Evolutionary conservation across 2,113 vertebrate species (phyloP).

Genomic region (Tichodroma muraria): DNA sequence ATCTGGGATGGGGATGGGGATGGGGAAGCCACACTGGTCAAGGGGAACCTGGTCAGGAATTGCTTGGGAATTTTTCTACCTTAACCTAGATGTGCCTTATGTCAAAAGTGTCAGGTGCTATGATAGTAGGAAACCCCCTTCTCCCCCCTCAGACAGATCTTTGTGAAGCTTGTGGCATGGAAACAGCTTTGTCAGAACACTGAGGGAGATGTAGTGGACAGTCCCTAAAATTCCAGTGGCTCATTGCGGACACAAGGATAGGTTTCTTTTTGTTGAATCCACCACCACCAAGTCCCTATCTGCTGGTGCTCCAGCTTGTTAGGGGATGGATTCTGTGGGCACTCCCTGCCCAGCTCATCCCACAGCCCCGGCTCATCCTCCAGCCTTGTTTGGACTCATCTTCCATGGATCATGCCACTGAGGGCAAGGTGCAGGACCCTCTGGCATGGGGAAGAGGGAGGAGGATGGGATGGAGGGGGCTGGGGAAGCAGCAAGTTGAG

Average conservation of each 20-base stretch:
- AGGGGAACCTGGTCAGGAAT: background rate
- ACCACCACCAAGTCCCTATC: rapidly evolving
- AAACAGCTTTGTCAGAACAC: background rate
- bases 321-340: background rate
- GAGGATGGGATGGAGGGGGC: background rate
- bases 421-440: background rate
- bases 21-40: background rate
- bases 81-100: background rate
- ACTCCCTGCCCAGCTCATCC: background rate
- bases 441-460: background rate
- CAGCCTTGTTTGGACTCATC: background rate
- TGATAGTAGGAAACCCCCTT: background rate
- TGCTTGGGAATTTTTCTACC: background rate
- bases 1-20: background rate
- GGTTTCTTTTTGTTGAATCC: background rate
- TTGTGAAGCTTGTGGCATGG: background rate
- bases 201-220: background rate
- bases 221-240: background rate
- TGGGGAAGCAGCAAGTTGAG: background rate
- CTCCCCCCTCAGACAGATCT: background rate
- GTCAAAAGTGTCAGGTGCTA: background rate
- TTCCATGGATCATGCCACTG: background rate
- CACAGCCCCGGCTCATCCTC: background rate
- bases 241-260: rapidly evolving
- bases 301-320: background rate